Evolutionary conservation across 53 echinoderm and acorn worm species (phyloP), one percentile per base, ranked within the genome.

Genomic region (Patiria pectinifera): DNA sequence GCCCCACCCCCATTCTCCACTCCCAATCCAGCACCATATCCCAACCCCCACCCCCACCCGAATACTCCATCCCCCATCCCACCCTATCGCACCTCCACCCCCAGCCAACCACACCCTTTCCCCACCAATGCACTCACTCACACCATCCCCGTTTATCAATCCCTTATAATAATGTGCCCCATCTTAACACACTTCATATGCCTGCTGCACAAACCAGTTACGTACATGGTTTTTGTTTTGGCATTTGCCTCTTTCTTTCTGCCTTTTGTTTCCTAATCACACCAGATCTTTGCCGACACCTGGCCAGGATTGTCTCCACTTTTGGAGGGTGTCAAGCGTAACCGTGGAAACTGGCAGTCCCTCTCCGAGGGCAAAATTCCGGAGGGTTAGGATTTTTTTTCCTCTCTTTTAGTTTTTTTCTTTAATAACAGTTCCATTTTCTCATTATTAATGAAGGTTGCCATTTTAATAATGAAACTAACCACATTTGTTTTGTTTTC

Each of bases 321-420:
- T 69, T 92, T 91, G 83, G 91, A 92, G 16, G 99, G 99, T 76
- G 96, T 97, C 71, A 89, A 94, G 85, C 93, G 92, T 86, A 98
- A 98, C 96, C 95, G 99, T 49, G 93, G 93, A 86, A 98, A 98
- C 95, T 98, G 99, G 99, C 95, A 94, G 94, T 94, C 99, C 82
- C 87, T 98, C 91, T 85, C 95, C 80, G 96, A 98, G 70, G 99
- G 95, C 71, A 93, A 82, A 93, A 91, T 94, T 59, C 93, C 97
- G 78, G 95, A 97, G 93, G 97, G 97, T 97, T 97, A 95, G 97
- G 70, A 76, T 69, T 44, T 81, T 93, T 93, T 71, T 83, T 22
- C 89, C 83, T 83, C 62, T 87, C 82, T 63, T 18, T 76, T 75
- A 63, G 49, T 19, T 69, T 86, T 92, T 35, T 35, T 35, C 35